Evolutionary conservation across 1,140 invertebrate species (phyloP), one percentile per base, ranked within the genome.

Genomic region (Eupristina koningsbergeri): DNA sequence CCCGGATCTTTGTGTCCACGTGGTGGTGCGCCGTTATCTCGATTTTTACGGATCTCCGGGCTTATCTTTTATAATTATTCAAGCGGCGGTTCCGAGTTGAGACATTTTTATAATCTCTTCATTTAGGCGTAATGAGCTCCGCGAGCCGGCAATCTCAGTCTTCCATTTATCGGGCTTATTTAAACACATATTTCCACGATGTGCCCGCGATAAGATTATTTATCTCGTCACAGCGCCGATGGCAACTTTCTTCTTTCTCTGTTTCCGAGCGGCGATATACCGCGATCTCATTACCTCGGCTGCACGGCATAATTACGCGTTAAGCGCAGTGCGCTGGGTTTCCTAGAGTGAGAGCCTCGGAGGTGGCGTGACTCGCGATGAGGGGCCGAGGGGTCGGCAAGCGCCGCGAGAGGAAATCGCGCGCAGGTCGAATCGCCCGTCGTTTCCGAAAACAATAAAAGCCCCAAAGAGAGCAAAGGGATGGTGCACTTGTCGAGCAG

Each of bases 71-170:
- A n/a, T 71, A 71, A 71, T 71, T 71, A 41, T 22, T 71, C 67
- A n/a, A 17, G 17, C 26, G 67, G 17, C 26, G 67, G 22, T 26
- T 58, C 19, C 53, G 26, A n/a, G 39, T 36, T 5, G 19, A 9
- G 67, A 31, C 36, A 19, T 41, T 71, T 71, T 71, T 36, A n/a
- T 71, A 71, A 71, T 71, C 67, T 71, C 67, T 71, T 71, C 67
- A 71, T 71, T 71, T 15, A 8, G 34, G 39, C 36, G 67, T 71
- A 71, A 71, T n/a, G 67, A 71, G 53, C 53, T 22, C 2, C 22
- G 53, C 53, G 53, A 58, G 26, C 6, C 3, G 3, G 19, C 3
- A 58, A 58, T 26, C 53, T 13, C 6, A 26, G 22, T 17, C 39
- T 13, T 22, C 26, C 39, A 71, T 41, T 71, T 71, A 13, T 71